Percentiles rank a stretch among this genome's conserved stretches.
Evolutionary conservation across 2,113 vertebrate species (phyloP).

Genomic region (Paralichthys olivaceus): DNA sequence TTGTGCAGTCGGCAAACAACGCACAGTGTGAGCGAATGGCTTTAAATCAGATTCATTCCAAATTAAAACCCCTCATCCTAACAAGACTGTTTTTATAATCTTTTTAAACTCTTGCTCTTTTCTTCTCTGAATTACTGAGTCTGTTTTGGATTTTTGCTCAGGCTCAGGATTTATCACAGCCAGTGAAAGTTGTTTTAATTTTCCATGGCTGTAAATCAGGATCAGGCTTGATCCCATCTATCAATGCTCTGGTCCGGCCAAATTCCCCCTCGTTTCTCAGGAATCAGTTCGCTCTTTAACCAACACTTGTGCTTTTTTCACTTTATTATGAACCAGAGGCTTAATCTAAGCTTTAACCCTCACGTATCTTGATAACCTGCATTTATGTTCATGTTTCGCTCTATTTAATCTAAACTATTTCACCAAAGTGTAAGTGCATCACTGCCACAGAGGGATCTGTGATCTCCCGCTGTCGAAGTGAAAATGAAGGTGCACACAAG

Average conservation of each 20-base stretch:
- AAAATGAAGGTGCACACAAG: constrained; percentile 27
- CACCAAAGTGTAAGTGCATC: not conserved
- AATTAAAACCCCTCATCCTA: too few species aligned
- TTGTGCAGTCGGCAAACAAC: constrained; percentile 36
- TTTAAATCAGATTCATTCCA: constrained; percentile 2
- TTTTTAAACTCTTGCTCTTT: not conserved
- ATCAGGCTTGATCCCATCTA: constrained; percentile 54
- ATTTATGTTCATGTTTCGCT: not conserved
- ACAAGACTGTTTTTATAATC: too few species aligned
- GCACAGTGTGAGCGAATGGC: not conserved
- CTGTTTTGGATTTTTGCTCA: constrained; percentile 38
- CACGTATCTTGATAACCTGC: not conserved
- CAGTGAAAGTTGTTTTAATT: constrained; percentile 51
- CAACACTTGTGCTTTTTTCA: constrained; percentile 12
- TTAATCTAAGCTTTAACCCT: constrained; percentile 6
- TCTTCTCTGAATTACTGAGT: constrained; percentile 16
- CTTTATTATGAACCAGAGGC: constrained; percentile 1
- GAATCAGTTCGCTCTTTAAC: constrained; percentile 35
- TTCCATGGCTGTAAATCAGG: constrained; percentile 67
- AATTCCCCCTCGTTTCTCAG: constrained; percentile 40
- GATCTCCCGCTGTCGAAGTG: constrained; percentile 10
- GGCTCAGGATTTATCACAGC: constrained; percentile 46
- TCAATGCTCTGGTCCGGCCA: constrained; percentile 33
- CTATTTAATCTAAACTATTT: not conserved
- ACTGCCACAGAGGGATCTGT: not conserved